Evolutionary conservation across 1,140 invertebrate genomes (phyloP), one percentile per base, ranked within the genome.

Genomic region (Magallana ariakensis): DNA sequence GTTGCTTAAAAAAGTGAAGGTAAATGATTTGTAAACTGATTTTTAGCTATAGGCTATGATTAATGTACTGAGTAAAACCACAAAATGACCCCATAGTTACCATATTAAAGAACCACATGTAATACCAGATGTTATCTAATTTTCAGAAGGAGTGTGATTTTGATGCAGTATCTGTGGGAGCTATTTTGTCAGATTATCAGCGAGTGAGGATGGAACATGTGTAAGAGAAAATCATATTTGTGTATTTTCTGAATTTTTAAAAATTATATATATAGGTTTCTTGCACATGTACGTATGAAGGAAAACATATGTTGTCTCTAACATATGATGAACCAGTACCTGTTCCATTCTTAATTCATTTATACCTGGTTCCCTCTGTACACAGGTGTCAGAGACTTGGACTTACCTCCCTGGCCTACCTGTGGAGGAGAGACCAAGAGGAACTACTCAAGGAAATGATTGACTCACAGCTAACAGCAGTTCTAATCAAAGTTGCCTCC

Each of bases 391-490:
- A 96, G 91, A 96, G 99, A 92, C 96, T 99, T 92, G 97, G 97
- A 90, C 95, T 99, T 88, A 96, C 97, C 88, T 97, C 97, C 60
- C 95, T 99, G 87, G 97, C 98, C 58, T 99, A 98, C 95, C 95
- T 99, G 85, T 95, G 94, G 94, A 86, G 97, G 93, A 95, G 98
- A 93, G 97, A 99, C 95, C 99, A 99, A 95, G 96, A 96, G 92
- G 97, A 98, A 95, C 94, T 99, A 70, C 95, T 99, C n/a, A 96
- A 98, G 95, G 98, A 99, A 96, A 99, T 99, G 98, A 98, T 99
- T 93, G 96, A 97, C 91, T 97, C 97, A 95, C 96, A 97, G 90
- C 96, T 99, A 87, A 96, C 98, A 94, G 98, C 99, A 66, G 97
- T 99, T 90, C 95, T 99, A 54, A 98, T 99, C 84, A 99, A 99